phyloP scores from a whole-genome alignment of 2,797 vertebrate species.

The Gambelia wislizenii region DNA sequence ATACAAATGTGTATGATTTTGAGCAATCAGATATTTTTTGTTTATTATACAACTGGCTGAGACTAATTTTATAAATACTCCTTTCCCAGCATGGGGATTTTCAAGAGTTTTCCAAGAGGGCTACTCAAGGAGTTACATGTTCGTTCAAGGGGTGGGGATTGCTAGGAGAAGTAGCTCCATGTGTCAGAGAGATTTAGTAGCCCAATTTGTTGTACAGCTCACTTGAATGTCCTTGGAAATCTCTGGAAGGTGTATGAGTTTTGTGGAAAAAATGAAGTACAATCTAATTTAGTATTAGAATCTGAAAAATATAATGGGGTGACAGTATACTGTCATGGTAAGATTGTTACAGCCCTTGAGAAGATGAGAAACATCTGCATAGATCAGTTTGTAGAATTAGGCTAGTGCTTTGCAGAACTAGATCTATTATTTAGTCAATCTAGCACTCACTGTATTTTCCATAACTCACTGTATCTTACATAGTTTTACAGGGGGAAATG shows the following conservation, averaged over 20 bases:
- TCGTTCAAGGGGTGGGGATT: conserved; percentile 30
- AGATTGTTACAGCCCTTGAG: background rate
- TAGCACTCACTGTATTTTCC: too few species aligned
- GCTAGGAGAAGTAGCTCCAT: conserved; percentile 50
- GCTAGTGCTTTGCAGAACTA: background rate
- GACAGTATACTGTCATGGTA: background rate
- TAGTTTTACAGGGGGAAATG: background rate
- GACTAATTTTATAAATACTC: background rate
- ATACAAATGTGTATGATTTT: conserved; percentile 33
- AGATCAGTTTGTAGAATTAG: too few species aligned
- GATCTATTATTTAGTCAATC: background rate
- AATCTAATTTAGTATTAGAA: background rate
- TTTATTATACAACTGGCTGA: conserved; percentile 21
- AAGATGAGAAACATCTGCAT: background rate
- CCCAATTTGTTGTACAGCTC: background rate
- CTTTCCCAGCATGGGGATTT: conserved; percentile 8
- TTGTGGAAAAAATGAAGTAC: conserved; percentile 21
- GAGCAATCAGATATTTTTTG: accelerated
- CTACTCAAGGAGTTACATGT: conserved; percentile 19
- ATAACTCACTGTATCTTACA: background rate
- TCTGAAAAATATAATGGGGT: background rate
- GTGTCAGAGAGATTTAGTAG: conserved; percentile 47
- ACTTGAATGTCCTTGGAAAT: conserved; percentile 41
- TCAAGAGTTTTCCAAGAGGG: conserved; percentile 32
- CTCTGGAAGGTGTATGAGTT: conserved; percentile 24